Conservation (phyloP, 2,888 invertebrate genomes). For the Chrysomela aeneicollis region DNA sequence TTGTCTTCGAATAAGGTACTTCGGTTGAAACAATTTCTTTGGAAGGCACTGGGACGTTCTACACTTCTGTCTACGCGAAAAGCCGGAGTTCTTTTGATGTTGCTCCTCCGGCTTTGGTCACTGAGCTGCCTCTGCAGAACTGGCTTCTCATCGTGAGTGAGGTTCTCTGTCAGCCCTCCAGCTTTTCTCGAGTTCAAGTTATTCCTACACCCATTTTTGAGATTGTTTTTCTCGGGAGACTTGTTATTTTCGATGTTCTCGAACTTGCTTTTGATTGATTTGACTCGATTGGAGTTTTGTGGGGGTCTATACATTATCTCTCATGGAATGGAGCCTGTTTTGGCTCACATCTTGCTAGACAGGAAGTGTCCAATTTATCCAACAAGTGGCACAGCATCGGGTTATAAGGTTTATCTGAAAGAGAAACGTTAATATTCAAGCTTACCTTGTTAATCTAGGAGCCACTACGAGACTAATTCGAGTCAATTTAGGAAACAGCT, state of each 20-base stretch:
- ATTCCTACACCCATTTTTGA: conserved; percentile 36
- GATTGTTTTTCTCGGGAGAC: conserved; percentile 28
- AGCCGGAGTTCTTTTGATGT: conserved; percentile 67
- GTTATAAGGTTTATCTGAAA: conserved; percentile 40
- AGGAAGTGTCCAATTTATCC: conserved; percentile 42
- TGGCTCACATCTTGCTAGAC: conserved; percentile 33
- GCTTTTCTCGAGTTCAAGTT: conserved; percentile 30
- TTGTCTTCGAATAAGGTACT: conserved; percentile 50
- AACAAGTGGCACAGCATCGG: conserved; percentile 43
- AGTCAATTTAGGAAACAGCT: conserved; percentile 28
- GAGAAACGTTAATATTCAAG: conserved; percentile 37
- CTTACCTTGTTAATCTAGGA: conserved; percentile 18
- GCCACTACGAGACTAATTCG: conserved; percentile 33
- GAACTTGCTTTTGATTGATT: conserved; percentile 72
- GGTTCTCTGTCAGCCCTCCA: conserved; percentile 19
- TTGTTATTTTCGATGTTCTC: conserved; percentile 59
- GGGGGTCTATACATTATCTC: conserved; percentile 59
- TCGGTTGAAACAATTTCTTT: conserved; percentile 44
- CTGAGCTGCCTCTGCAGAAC: conserved; percentile 56
- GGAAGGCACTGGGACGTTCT: conserved; percentile 43
- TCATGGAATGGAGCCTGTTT: conserved; percentile 18
- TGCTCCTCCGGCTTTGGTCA: conserved; percentile 59
- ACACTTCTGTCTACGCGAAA: conserved; percentile 63
- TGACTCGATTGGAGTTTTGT: conserved; percentile 64
- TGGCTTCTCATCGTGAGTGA: conserved; percentile 30